These are phyloP conservation scores for Pseudomyrmex pallidus DNA, from an alignment of 1,140 invertebrate genomes.

Conservation along the genomic window DNA sequence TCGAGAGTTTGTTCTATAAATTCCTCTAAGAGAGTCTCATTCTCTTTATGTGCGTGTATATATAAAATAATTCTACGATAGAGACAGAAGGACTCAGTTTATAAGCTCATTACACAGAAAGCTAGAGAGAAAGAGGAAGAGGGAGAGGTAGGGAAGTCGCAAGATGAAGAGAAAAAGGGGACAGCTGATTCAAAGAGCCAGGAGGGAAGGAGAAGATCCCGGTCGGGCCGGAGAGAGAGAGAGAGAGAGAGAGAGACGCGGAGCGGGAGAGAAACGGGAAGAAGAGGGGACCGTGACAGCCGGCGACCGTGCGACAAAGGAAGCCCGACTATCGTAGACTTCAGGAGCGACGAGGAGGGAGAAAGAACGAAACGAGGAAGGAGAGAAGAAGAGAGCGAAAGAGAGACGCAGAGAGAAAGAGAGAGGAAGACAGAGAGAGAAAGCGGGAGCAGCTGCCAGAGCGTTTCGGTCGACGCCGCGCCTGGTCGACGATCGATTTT, in stretches of 20 bases:
- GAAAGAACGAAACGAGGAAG: not conserved
- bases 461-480: constrained; percentile 72
- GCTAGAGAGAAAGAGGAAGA: not conserved
- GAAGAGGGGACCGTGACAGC: constrained; percentile 47
- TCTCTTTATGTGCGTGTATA: not conserved
- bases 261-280: constrained; percentile 4
- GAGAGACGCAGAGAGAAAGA: constrained; percentile 3
- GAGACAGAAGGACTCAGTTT: not conserved
- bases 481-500: constrained; percentile 73
- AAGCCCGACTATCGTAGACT: constrained; percentile 15
- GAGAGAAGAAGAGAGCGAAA: not conserved
- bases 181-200: constrained; percentile 33
- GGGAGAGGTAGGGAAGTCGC: not conserved
- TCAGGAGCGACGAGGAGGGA: not conserved
- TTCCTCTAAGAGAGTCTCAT: constrained; percentile 2
- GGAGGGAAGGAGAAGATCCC: constrained; percentile 14
- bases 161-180: constrained; percentile 6
- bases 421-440: constrained; percentile 36
- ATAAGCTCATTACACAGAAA: not conserved
- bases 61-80: no score
- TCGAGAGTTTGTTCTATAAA: not conserved
- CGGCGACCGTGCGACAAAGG: constrained; percentile 36
- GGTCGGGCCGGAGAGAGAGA: not conserved
- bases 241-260: not conserved
- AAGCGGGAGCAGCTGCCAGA: constrained; percentile 50